Percentiles rank a stretch among this genome's conserved stretches.
These are phyloP conservation scores for Cinclus cinclus DNA, from an alignment of 2,113 vertebrate genomes.

Conservation along the genomic window DNA sequence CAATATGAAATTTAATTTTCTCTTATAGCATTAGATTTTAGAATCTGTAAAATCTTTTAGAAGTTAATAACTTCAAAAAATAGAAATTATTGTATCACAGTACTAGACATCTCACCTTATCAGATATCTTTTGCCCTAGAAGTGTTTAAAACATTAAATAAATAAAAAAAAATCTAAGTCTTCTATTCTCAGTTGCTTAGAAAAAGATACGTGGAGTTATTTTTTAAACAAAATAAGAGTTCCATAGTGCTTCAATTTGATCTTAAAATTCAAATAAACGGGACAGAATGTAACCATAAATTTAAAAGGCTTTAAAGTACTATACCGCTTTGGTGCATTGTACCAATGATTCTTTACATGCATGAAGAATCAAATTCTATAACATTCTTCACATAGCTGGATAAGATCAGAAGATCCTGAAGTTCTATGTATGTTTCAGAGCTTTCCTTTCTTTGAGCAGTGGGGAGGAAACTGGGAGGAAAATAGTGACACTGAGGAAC, in stretches of 20 bases:
- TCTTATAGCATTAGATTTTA: constrained; percentile 27
- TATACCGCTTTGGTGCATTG: constrained; percentile 22
- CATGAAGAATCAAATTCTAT: not conserved
- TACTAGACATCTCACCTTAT: not conserved
- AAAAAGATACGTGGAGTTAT: not conserved
- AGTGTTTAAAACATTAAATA: constrained; percentile 14
- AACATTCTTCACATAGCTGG: not conserved
- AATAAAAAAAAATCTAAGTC: not conserved
- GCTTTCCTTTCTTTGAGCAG: not conserved
- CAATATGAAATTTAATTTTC: constrained; percentile 39
- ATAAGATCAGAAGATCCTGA: not conserved
- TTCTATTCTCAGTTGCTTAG: not conserved
- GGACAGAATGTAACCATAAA: not conserved
- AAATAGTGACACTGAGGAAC: not conserved
- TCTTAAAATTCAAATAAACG: constrained; percentile 23
- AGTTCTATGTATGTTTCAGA: not conserved
- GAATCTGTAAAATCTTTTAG: constrained; percentile 40
- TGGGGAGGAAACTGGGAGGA: not conserved
- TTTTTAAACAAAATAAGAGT: not conserved
- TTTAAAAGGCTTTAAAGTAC: not conserved
- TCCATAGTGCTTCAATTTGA: not conserved
- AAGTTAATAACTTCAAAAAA: constrained; percentile 10
- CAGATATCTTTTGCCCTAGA: not conserved
- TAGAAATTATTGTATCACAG: constrained; percentile 16
- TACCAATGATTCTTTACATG: not conserved